Base-by-base conservation (phyloP, 2,797 vertebrate genomes). In the Sciurus carolinensis region DNA sequence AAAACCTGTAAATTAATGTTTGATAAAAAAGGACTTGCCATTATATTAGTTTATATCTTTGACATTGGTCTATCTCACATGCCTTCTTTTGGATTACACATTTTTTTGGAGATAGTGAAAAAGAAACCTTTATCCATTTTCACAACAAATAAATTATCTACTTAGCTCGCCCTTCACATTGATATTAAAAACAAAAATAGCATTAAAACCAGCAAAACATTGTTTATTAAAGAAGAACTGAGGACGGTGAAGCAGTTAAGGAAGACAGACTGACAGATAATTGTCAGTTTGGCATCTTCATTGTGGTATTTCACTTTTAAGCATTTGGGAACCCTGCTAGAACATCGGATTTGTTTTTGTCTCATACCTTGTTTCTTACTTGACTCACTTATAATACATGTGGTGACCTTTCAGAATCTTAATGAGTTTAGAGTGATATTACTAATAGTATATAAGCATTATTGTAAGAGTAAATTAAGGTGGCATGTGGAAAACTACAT, bases 1-100 rank as follows among this genome's bases (percentile, higher is more conserved):
- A 91, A 93, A 97, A 96, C 26, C 33, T 90, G 14, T 94, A 93
- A 94, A 94, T 91, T 95, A 80, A 57, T 81, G 4, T 95, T 92
- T 87, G 36, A n/a, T 91, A 44, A 77, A 72, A 96, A 94, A 50
- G 20, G 11, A 81, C 26, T 88, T 83, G 20, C 75, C 22, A 54
- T 94, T 95, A 47, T 59, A 33, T 15, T 90, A 54, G 11, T 90
- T 36, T 77, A 0, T 85, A 1, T 86, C 9, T 82, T 76, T 96
- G 75, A 81, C 44, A 59, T 84, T 94, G 14, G 30, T 77, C 1
- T 36, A n/a, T 90, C 80, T 90, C 20, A 81, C 11, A 76, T 80
- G 36, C 47, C 47, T 52, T 71, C 72, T 77, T 83, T 91, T 62
- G 33, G 15, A 90, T 77, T 69, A 75, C 5, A 24, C 92, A 33